Conservation (phyloP, 2,888 invertebrate genomes). For the Cistogaster globosa region DNA sequence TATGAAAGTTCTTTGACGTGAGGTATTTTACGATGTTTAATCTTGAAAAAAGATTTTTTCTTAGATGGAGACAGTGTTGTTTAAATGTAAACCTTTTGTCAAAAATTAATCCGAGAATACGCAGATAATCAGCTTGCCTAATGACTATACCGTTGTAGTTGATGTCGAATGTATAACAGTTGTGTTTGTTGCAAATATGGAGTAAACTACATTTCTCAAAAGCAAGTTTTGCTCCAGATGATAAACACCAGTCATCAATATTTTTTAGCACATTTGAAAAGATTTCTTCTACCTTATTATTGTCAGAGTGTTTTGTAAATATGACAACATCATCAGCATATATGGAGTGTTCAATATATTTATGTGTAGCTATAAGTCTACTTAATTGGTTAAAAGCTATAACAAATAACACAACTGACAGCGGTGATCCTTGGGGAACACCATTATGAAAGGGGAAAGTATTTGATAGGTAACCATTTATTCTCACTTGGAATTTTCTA, state of each 20-base stretch:
- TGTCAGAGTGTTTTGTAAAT: slow-evolving; percentile 18
- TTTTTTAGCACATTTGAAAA: neutral
- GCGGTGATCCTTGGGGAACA: neutral
- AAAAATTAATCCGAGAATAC: too few species aligned
- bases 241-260: slow-evolving; percentile 8
- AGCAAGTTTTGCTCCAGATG: slow-evolving; percentile 9
- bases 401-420: too few species aligned
- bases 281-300: neutral
- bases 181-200: too few species aligned
- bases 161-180: neutral
- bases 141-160: slow-evolving; percentile 6
- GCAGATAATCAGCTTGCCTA: neutral
- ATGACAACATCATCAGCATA: too few species aligned
- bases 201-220: slow-evolving; percentile 7
- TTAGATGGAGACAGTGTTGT: neutral
- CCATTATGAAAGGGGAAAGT: neutral
- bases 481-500: slow-evolving; percentile 7
- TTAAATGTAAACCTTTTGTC: slow-evolving; percentile 17
- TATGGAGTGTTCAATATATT: too few species aligned
- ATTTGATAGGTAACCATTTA: neutral
- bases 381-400: too few species aligned
- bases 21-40: too few species aligned
- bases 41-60: slow-evolving; percentile 12
- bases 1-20: neutral
- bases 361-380: too few species aligned